Percentiles rank a stretch among this genome's conserved stretches.
Evolutionary conservation across 2,888 invertebrate genomes (phyloP).

Genomic region (Baronia brevicornis): DNA sequence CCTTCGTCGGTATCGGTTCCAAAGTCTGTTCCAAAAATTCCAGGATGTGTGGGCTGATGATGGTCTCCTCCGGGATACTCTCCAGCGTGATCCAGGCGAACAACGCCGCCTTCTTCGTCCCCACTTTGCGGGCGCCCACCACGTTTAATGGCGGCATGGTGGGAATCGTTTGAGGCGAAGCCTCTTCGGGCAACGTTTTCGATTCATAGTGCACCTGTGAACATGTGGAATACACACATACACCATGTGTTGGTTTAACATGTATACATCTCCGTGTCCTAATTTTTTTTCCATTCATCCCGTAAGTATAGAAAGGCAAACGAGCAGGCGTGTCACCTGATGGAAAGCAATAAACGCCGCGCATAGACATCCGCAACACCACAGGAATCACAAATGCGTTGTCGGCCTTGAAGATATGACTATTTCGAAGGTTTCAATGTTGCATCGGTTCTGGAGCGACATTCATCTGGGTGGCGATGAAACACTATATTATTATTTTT

Average conservation of each 20-base stretch:
- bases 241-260: not conserved
- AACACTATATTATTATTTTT: no score
- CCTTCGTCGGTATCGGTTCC: constrained; percentile 91
- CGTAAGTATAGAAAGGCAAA: no score
- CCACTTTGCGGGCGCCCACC: constrained; percentile 64
- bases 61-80: constrained; percentile 97
- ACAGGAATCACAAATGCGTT: no score
- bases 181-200: constrained; percentile 80
- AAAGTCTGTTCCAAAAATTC: constrained; percentile 98
- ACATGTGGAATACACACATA: constrained; percentile 4
- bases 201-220: constrained; percentile 86
- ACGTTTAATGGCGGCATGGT: constrained; percentile 10
- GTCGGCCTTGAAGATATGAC: no score
- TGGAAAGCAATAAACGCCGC: no score
- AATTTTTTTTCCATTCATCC: no score
- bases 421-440: no score
- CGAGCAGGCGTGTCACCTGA: no score
- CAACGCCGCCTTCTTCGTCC: constrained; percentile 90
- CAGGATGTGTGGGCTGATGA: constrained; percentile 96
- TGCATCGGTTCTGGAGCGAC: no score
- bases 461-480: no score
- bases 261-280: not conserved
- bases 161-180: constrained; percentile 45
- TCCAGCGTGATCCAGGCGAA: constrained; percentile 97
- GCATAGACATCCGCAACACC: no score